Evolutionary conservation across 2,888 invertebrate species (phyloP).

Genomic region (Cylindroiulus punctatus): DNA sequence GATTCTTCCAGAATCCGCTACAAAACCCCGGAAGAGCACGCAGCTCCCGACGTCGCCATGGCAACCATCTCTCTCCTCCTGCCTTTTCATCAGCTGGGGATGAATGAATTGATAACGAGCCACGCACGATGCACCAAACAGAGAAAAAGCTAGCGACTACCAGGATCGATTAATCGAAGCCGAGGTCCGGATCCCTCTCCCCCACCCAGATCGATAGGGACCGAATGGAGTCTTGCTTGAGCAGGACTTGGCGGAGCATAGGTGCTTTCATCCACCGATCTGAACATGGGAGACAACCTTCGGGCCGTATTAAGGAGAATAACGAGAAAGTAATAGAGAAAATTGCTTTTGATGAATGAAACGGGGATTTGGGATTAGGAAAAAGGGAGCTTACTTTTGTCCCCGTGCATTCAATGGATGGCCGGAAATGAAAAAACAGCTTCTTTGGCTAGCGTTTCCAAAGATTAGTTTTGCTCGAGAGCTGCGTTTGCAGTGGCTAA

Average conservation of each 20-base stretch:
- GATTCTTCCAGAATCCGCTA: conserved; percentile 5
- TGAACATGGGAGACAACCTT: background rate
- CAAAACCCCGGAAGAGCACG: conserved; percentile 46
- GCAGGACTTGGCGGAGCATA: background rate
- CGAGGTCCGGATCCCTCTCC: background rate
- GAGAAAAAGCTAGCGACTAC: background rate
- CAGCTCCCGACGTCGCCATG: background rate
- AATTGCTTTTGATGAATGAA: background rate
- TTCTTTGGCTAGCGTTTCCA: too few relatives aligned
- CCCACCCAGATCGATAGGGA: background rate
- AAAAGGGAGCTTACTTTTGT: background rate
- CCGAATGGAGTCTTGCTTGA: background rate
- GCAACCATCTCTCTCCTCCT: conserved; percentile 11
- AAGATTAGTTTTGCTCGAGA: too few relatives aligned
- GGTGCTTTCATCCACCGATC: background rate
- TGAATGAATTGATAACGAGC: conserved; percentile 47
- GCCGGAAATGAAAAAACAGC: background rate
- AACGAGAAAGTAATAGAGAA: background rate
- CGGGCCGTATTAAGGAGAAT: background rate
- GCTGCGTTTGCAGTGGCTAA: too few relatives aligned
- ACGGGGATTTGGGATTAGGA: background rate
- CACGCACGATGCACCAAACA: background rate
- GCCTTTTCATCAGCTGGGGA: conserved; percentile 20
- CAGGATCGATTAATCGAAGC: conserved; percentile 36
- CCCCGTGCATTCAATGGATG: background rate